Percentiles rank a stretch among this genome's conserved stretches.
Evolutionary conservation across 2,113 vertebrate species (phyloP).

Genomic region (Atrichornis clamosus): DNA sequence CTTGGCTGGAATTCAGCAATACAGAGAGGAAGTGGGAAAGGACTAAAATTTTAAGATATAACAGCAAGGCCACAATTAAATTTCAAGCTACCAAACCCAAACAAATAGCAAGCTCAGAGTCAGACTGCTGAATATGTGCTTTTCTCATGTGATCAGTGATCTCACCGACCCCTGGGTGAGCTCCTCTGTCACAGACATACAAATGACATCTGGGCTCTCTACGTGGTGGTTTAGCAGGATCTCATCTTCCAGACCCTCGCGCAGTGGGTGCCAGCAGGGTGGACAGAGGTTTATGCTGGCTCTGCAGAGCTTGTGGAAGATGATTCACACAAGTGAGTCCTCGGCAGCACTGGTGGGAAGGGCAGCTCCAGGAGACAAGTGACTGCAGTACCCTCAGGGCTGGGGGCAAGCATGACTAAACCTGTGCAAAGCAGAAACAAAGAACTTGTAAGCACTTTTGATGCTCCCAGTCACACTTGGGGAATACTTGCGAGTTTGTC

Average conservation of each 20-base stretch:
- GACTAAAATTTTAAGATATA: neutral
- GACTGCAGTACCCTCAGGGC: neutral
- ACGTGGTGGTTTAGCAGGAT: neutral
- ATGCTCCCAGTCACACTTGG: fast-evolving
- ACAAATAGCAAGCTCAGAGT: neutral
- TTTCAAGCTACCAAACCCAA: neutral
- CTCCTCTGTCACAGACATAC: neutral
- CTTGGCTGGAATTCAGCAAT: neutral
- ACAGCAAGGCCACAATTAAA: neutral
- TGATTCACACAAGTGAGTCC: neutral
- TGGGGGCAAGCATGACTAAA: neutral
- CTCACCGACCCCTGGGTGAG: too few species aligned
- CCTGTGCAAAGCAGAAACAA: neutral
- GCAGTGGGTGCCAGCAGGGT: neutral
- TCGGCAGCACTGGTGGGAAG: fast-evolving
- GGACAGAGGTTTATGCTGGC: neutral
- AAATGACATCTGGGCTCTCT: neutral
- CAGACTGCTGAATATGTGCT: neutral
- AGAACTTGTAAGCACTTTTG: neutral
- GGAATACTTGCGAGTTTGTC: fast-evolving
- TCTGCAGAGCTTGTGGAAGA: neutral
- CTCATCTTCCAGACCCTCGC: neutral
- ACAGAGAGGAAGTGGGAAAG: neutral
- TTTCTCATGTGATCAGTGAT: fast-evolving
- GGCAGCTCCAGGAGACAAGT: neutral